Percentiles rank a stretch among this genome's conserved stretches.
phyloP scores from a whole-genome alignment of 2,113 vertebrate species.

The Jaculus jaculus region DNA sequence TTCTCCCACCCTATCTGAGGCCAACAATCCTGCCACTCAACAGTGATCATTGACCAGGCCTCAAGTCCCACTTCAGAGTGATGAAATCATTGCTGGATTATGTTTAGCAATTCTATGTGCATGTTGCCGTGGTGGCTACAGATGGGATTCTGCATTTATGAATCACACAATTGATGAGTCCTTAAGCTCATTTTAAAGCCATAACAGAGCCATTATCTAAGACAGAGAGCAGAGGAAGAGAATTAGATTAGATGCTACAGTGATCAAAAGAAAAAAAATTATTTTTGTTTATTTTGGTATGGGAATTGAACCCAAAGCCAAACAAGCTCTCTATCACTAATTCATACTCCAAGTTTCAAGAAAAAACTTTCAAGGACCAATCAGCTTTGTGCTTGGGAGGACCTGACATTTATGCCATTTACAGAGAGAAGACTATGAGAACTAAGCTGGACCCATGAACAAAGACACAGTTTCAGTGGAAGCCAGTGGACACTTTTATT shows the following conservation, averaged over 20 bases:
- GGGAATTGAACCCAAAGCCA: not conserved
- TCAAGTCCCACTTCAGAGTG: not conserved
- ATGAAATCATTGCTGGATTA: not conserved
- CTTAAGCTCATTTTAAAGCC: not conserved
- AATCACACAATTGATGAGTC: conserved; percentile 25
- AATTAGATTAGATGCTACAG: not conserved
- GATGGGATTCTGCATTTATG: conserved; percentile 3
- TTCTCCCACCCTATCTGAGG: not conserved
- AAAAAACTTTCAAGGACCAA: not conserved
- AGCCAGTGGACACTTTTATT: not conserved
- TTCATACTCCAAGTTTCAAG: not conserved
- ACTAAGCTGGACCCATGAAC: not conserved
- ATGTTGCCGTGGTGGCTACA: not conserved
- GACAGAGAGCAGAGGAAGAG: not conserved
- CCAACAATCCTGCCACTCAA: not conserved
- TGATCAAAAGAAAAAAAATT: not conserved
- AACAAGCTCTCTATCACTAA: not conserved
- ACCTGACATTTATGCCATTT: not conserved
- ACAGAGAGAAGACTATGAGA: not conserved
- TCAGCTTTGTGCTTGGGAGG: not conserved
- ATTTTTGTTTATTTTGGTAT: not conserved
- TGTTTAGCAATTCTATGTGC: not conserved
- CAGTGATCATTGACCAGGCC: not conserved
- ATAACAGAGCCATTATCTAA: not conserved
- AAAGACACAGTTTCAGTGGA: not conserved